Conservation (phyloP, 2,113 vertebrate species). For the Chitala chitala region DNA sequence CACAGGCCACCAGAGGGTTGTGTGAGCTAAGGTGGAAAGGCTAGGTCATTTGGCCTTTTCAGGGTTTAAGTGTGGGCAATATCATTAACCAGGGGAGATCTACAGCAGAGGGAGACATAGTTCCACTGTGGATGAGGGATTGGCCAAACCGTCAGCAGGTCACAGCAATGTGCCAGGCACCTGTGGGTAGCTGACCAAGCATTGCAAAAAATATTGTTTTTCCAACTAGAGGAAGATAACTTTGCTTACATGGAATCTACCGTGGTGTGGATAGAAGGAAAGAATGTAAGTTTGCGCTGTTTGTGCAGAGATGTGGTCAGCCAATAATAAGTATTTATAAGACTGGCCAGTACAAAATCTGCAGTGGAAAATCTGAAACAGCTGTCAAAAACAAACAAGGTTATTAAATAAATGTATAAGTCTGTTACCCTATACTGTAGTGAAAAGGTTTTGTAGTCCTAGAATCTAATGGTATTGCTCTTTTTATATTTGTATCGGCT, state of each 20-base stretch:
- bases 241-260: too few species aligned
- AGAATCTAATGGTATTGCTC: too few species aligned
- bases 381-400: too few species aligned
- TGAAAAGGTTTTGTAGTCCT: neutral
- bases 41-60: neutral
- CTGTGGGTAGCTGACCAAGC: neutral
- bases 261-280: too few species aligned
- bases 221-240: too few species aligned
- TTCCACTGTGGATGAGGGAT: neutral
- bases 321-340: too few species aligned
- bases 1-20: neutral
- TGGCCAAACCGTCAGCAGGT: neutral
- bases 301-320: too few species aligned
- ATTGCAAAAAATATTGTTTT: too few species aligned
- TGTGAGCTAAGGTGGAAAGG: neutral
- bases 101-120: neutral
- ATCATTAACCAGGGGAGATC: neutral
- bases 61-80: neutral
- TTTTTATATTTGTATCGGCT: neutral
- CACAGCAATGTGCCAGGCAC: neutral
- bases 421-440: neutral
- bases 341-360: neutral
- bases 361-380: too few species aligned
- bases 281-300: too few species aligned
- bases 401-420: neutral